Base-by-base conservation (phyloP, 2,113 vertebrate species). In the Hiodon alosoides region DNA sequence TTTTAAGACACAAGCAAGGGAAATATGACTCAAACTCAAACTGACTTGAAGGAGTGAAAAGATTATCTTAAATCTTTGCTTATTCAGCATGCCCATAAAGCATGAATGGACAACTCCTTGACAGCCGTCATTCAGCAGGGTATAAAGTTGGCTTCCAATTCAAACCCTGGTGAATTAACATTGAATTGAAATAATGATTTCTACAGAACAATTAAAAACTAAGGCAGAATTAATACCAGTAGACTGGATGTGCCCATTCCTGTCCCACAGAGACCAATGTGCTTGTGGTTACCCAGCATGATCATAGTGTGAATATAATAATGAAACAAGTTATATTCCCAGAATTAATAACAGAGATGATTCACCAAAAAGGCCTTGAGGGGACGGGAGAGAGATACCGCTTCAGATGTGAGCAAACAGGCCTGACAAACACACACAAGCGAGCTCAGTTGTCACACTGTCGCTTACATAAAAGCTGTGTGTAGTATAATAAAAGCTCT, bases 381-480 rank as follows among this genome's bases (percentile, higher is more conserved):
- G 10, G 50, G 9, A 72, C 55, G 10, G 31, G 53, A 48, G 46
- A 50, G 31, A 17, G 14, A 68, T 54, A 50, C 46, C 14, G 5
- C 47, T 31, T 71, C 53, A 79, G 72, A 70, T 69, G 51, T 69
- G 50, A 62, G 54, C 77, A 76, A 79, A 80, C 54, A 80, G 78
- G 65, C 76, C 77, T 74, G 76, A 76, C 74, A 78, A 76, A 83
- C 67, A 65, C 71, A 77, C 16, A 76, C 66, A 67, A 53, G 70
- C 72, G 68, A 54, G 51, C n/a, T 16, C n/a, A 7, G 47, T n/a
- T 57, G 76, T 64, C 50, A 57, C 59, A 57, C 48, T 71, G 68
- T 65, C 68, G 71, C 75, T 60, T 71, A 4, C 59, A 61, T 47
- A 69, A 61, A 60, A 17, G 11, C 31, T n/a, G 7, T 50, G 4